Evolutionary conservation across 2,888 invertebrate genomes (phyloP), one percentile per base, ranked within the genome.

Genomic region (Parnassius apollo): DNA sequence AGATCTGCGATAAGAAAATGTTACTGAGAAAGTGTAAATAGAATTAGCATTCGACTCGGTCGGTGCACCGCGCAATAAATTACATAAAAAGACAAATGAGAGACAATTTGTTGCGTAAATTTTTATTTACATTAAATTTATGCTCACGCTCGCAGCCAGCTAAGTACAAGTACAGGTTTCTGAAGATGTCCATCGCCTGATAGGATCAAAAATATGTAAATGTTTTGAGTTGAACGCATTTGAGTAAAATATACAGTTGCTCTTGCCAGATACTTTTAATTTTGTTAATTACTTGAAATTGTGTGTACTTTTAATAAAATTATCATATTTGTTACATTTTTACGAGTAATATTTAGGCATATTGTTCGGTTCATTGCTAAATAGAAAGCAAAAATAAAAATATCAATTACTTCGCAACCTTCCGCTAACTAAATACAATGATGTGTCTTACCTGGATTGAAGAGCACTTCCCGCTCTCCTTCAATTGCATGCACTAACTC

Each of bases 1-100:
- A 85, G 90, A 90, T 90, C 67, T 62, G n/a, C 80, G 90, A 90
- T 90, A 88, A 78, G 73, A 62, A 64, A 68, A 69, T 71, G 70
- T 69, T 68, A 67, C 69, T 68, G 70, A 68, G 69, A 73, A 69
- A 71, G 74, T 75, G 72, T 69, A 75, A 75, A 73, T 75, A 75
- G 72, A 71, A 65, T 67, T 65, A 64, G 64, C 60, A 54, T 58
- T 52, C 57, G 59, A 22, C 50, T 45, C 55, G 52, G 59, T 52
- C 55, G 57, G 49, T 63, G 50, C 57, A 61, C 62, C 58, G 59
- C 58, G 63, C 66, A 65, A 64, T 68, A 68, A 68, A 66, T 68
- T 65, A 68, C 61, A 56, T 42, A 59, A 50, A 51, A 62, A 60
- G 66, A 64, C 66, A 65, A 68, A 64, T 63, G 65, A 64, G 64